Evolutionary conservation across 2,113 vertebrate species (phyloP), one percentile per base, ranked within the genome.

Genomic region (Cololabis saira): DNA sequence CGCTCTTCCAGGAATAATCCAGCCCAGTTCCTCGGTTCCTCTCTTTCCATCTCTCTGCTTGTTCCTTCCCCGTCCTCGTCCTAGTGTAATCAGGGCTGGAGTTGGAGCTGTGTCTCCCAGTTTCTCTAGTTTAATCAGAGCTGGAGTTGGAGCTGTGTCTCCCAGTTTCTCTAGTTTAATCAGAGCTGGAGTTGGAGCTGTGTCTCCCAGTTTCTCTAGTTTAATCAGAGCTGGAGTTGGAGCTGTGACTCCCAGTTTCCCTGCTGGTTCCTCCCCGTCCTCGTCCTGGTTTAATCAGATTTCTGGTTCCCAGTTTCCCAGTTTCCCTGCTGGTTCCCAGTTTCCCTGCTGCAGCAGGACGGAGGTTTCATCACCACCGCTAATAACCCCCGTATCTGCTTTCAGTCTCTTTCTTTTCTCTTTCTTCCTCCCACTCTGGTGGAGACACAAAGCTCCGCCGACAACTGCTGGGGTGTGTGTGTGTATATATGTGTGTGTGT

Each of bases 131-230:
- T n/a, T n/a, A n/a, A n/a, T n/a, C n/a, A n/a, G n/a, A n/a, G n/a
- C n/a, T n/a, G n/a, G n/a, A n/a, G n/a, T n/a, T n/a, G n/a, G n/a
- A n/a, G n/a, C n/a, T n/a, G n/a, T n/a, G n/a, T n/a, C n/a, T n/a
- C n/a, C n/a, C n/a, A n/a, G n/a, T n/a, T n/a, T n/a, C n/a, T n/a
- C n/a, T n/a, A n/a, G n/a, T n/a, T n/a, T n/a, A n/a, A n/a, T n/a
- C n/a, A n/a, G n/a, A n/a, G n/a, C n/a, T 1, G 44, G 3, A 19
- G 71, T 74, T 77, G 68, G 24, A 14, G 52, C 61, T 78, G 42
- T 67, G 76, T 60, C 71, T 78, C 59, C 24, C 41, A 79, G 50
- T 58, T 74, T 30, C 62, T 71, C 74, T 75, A 47, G 54, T 81
- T 59, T 76, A 19, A 24, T 76, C 71, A 73, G 48, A 63, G 17